Evolutionary conservation across 2,888 invertebrate genomes (phyloP).

Genomic region (Ypsolopha scabrella): DNA sequence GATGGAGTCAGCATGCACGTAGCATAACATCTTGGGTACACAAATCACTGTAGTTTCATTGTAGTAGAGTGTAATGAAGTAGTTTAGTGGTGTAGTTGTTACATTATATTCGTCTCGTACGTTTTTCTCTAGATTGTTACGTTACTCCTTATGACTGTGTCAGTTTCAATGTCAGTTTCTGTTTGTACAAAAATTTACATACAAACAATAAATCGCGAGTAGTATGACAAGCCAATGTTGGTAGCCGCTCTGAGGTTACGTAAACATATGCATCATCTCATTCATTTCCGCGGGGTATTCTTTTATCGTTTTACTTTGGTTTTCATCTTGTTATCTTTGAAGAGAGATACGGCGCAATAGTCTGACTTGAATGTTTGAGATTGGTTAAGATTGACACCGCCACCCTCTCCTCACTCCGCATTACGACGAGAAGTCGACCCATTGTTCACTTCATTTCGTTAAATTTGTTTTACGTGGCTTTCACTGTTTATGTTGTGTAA

Average conservation of each 20-base stretch:
- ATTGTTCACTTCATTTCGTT: constrained; percentile 51
- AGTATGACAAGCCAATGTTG: constrained; percentile 29
- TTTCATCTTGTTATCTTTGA: neutral
- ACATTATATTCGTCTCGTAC: constrained; percentile 18
- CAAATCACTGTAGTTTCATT: constrained; percentile 42
- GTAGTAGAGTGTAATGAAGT: constrained; percentile 30
- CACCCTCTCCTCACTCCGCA: constrained; percentile 32
- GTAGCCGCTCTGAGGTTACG: constrained; percentile 18
- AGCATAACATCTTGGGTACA: constrained; percentile 36
- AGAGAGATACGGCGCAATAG: neutral
- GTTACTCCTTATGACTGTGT: constrained; percentile 24
- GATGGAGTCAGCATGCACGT: constrained; percentile 55
- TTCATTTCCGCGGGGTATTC: neutral
- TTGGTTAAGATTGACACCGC: constrained; percentile 14
- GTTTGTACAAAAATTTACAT: constrained; percentile 20
- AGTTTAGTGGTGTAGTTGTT: constrained; percentile 19
- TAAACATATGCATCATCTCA: constrained; percentile 15
- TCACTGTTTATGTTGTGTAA: neutral
- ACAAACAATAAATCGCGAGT: constrained; percentile 25
- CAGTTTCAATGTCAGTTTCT: constrained; percentile 27
- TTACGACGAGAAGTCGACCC: constrained; percentile 59
- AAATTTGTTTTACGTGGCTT: neutral
- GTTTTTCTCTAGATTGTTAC: constrained; percentile 16
- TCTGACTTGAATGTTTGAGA: too few relatives aligned
- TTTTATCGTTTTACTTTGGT: neutral